phyloP scores from a whole-genome alignment of 2,888 invertebrate species.

The Catotricha subobsoleta region DNA sequence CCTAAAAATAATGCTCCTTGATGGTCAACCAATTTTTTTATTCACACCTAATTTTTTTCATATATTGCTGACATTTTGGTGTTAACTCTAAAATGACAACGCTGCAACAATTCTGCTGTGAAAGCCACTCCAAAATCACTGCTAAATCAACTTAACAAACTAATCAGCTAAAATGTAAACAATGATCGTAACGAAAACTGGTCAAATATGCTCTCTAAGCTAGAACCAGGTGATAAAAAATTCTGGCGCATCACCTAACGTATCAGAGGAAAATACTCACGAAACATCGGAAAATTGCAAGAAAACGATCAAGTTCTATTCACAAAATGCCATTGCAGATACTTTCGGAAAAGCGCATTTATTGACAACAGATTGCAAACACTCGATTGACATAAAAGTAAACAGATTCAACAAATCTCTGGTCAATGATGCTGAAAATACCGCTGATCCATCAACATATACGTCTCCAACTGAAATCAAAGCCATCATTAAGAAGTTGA shows the following conservation, averaged over 20 bases:
- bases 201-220: neutral
- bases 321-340: slow-evolving; percentile 8
- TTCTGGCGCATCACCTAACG: neutral
- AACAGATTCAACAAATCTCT: neutral
- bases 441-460: neutral
- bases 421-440: neutral
- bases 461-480: neutral
- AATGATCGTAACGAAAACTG: neutral
- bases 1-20: too few relatives aligned
- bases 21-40: too few relatives aligned
- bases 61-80: too few relatives aligned
- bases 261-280: neutral
- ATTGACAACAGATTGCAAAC: slow-evolving; percentile 10
- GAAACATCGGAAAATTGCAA: neutral
- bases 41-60: too few relatives aligned
- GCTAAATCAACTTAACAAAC: neutral
- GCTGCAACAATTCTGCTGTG: neutral
- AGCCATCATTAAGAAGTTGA: neutral
- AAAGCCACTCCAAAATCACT: neutral
- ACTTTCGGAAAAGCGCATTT: slow-evolving; percentile 11
- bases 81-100: neutral
- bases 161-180: neutral
- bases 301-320: neutral
- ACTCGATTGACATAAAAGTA: neutral
- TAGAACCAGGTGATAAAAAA: neutral